Percentiles rank a stretch among this genome's conserved stretches.
Conservation (phyloP, 2,888 invertebrate species). For the Mantis religiosa region DNA sequence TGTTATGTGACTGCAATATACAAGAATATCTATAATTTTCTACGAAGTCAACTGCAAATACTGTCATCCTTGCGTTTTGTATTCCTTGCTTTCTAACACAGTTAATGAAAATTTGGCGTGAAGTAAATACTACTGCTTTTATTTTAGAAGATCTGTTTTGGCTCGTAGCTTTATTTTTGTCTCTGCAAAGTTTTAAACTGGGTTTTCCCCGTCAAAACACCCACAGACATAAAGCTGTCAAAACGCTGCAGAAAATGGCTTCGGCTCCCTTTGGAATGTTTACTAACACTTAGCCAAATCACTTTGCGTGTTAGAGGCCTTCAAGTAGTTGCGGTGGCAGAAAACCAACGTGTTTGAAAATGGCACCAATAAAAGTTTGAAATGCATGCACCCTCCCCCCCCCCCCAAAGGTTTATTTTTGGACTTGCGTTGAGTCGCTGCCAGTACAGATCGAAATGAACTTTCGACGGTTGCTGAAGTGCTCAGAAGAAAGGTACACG, state of each 20-base stretch:
- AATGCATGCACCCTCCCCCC: background rate
- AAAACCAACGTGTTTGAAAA: background rate
- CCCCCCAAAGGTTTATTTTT: background rate
- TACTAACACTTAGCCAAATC: background rate
- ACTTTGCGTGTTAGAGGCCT: background rate
- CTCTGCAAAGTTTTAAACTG: background rate
- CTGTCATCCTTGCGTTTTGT: too few relatives aligned
- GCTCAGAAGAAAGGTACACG: background rate
- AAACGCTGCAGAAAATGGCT: background rate
- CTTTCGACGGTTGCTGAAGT: background rate
- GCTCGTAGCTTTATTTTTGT: too few relatives aligned
- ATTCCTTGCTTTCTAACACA: too few relatives aligned
- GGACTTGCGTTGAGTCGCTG: background rate
- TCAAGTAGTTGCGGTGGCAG: background rate
- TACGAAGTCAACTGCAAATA: too few relatives aligned
- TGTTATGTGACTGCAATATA: too few relatives aligned
- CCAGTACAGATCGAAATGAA: background rate
- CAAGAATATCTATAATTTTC: too few relatives aligned
- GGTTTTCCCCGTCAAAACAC: background rate
- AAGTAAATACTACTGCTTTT: too few relatives aligned
- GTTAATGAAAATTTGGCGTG: too few relatives aligned
- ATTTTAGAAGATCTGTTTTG: too few relatives aligned
- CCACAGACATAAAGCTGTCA: background rate
- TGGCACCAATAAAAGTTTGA: background rate
- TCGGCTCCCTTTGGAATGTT: background rate